Percentiles rank a stretch among this genome's conserved stretches.
phyloP scores from a whole-genome alignment of 2,888 invertebrate genomes.

The Tortricodes alternella region DNA sequence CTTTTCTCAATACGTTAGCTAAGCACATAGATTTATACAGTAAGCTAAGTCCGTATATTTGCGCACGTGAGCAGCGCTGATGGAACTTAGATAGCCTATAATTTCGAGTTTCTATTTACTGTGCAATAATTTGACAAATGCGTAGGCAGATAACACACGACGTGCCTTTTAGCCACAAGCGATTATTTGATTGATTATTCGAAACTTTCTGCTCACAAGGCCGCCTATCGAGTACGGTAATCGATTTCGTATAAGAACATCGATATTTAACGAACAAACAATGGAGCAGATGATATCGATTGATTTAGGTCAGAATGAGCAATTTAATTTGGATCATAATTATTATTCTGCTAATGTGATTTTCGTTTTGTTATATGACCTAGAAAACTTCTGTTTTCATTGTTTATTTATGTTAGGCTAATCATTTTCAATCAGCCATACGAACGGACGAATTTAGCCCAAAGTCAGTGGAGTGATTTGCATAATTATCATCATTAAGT shows the following conservation, averaged over 20 bases:
- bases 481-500: too few relatives aligned
- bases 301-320: slow-evolving; percentile 50
- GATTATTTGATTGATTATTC: slow-evolving; percentile 45
- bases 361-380: background rate
- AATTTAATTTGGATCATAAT: slow-evolving; percentile 23
- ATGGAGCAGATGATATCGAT: slow-evolving; percentile 52
- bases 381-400: background rate
- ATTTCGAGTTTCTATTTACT: background rate
- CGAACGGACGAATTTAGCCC: too few relatives aligned
- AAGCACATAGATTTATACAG: background rate
- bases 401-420: background rate
- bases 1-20: slow-evolving; percentile 17
- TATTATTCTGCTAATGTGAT: slow-evolving; percentile 14
- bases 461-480: too few relatives aligned
- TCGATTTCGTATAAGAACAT: slow-evolving; percentile 44
- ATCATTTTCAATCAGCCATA: too few relatives aligned
- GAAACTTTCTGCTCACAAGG: slow-evolving; percentile 54
- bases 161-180: slow-evolving; percentile 23
- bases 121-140: slow-evolving; percentile 11
- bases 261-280: slow-evolving; percentile 47
- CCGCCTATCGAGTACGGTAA: slow-evolving; percentile 41
- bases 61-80: background rate
- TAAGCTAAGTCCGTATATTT: background rate
- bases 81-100: background rate
- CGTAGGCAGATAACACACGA: slow-evolving; percentile 16